phyloP scores from a whole-genome alignment of 2,113 vertebrate genomes.

The Petaurus breviceps region DNA sequence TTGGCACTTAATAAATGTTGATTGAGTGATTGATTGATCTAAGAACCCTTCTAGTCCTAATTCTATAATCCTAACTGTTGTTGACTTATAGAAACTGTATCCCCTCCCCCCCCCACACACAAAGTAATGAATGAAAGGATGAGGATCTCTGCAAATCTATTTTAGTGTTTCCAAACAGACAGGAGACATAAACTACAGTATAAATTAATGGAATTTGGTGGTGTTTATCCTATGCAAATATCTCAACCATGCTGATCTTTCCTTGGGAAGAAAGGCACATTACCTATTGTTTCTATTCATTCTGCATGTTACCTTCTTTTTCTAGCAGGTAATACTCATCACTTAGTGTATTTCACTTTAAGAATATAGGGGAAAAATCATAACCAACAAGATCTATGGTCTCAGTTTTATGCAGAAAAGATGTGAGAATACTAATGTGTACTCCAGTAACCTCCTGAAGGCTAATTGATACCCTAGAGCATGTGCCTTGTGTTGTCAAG shows the following conservation, averaged over 20 bases:
- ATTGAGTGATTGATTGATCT: not conserved
- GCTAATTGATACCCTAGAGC: conserved; percentile 9
- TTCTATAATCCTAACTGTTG: not conserved
- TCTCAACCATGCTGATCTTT: conserved; percentile 22
- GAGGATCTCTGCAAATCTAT: not conserved
- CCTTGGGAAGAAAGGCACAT: not conserved
- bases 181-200: not conserved
- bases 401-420: conserved; percentile 9
- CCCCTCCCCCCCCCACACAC: not conserved
- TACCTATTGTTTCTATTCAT: conserved; percentile 34
- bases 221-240: not conserved
- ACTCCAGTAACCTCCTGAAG: not conserved
- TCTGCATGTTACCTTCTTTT: not conserved
- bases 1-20: not conserved
- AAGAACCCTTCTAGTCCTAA: not conserved
- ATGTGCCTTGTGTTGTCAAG: conserved; percentile 7
- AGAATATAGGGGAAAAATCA: conserved; percentile 24
- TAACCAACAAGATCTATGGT: not conserved
- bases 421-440: conserved; percentile 8
- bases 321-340: conserved; percentile 3
- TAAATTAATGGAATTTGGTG: not conserved
- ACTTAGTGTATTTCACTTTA: conserved; percentile 39
- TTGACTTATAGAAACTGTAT: not conserved
- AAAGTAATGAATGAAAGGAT: not conserved
- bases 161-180: not conserved